Base-by-base conservation (phyloP, 2,888 invertebrate genomes). In the Cephus spinipes region DNA sequence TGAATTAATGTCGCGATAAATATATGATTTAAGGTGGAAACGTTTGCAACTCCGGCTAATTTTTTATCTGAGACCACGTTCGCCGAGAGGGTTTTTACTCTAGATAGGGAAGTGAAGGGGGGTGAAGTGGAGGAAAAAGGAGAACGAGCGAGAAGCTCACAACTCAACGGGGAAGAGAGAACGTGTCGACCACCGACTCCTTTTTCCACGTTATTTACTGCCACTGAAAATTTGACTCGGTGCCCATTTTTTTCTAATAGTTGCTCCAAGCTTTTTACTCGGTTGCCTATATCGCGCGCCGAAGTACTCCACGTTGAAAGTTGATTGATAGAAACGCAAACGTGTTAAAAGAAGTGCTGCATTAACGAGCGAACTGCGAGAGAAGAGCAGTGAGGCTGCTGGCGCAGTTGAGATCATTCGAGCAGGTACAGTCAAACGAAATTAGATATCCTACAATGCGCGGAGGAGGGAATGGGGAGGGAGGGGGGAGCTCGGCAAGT, bases 1-100 rank as follows among this genome's bases (percentile, higher is more conserved):
- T 91, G 91, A 91, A 91, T 91, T 91, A 91, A 91, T 91, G 91
- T 91, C 91, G 91, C 91, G 91, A 91, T 91, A 91, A 91, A 91
- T 91, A 91, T 91, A 91, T 91, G 91, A 91, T 91, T 91, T 91
- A 91, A 91, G 91, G 91, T 90, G 89, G 88, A 89, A 90, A 89
- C 90, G 90, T 90, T 90, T 90, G 90, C 90, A 88, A 89, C 89
- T 89, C 88, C 82, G 89, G 90, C 91, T 91, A 91, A 91, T 91
- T 91, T 91, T 91, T 91, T 91, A 91, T 91, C 91, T 91, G 88
- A 91, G 91, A 90, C 89, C 88, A 80, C 80, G 82, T 78, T 80
- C 81, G 79, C 81, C 81, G 83, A 81, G 86, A 85, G 85, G 83
- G 85, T 87, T 89, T 89, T 86, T 85, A 83, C 83, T 81, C 83